A percentile compares a stretch with the other conserved stretches of the same genome.
These are phyloP conservation scores for Danio aesculapii DNA, from an alignment of 2,797 vertebrate genomes.

Conservation along the genomic window DNA sequence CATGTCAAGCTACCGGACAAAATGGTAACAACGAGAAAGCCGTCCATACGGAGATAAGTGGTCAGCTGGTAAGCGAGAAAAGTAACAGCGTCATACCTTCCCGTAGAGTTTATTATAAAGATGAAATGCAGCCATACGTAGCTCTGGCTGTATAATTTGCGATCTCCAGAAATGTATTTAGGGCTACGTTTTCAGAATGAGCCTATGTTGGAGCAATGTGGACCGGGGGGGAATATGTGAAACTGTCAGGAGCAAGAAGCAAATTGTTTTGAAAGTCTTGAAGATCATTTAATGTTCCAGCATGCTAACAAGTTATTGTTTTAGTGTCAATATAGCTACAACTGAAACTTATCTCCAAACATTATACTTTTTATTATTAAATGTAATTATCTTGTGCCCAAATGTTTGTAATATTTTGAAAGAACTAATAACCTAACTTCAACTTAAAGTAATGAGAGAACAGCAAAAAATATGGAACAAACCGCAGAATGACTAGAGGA, in stretches of 20 bases:
- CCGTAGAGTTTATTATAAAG: too few species aligned
- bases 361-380: neutral
- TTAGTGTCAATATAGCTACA: neutral
- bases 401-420: constrained; percentile 3
- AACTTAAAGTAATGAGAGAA: constrained; percentile 9
- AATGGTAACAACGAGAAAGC: too few species aligned
- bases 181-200: too few species aligned
- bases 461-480: neutral
- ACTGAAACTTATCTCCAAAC: neutral
- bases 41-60: too few species aligned
- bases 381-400: neutral
- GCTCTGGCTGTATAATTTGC: too few species aligned
- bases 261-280: neutral
- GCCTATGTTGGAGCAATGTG: neutral
- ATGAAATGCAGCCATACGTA: too few species aligned
- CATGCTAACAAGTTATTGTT: neutral
- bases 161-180: too few species aligned
- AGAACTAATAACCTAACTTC: too few species aligned
- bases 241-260: neutral
- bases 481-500: neutral
- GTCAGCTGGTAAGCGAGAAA: too few species aligned
- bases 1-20: too few species aligned
- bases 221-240: neutral
- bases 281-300: neutral
- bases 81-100: too few species aligned